Evolutionary conservation across 2,888 invertebrate species (phyloP), one percentile per base, ranked within the genome.

Genomic region (Chloromyia formosa): DNA sequence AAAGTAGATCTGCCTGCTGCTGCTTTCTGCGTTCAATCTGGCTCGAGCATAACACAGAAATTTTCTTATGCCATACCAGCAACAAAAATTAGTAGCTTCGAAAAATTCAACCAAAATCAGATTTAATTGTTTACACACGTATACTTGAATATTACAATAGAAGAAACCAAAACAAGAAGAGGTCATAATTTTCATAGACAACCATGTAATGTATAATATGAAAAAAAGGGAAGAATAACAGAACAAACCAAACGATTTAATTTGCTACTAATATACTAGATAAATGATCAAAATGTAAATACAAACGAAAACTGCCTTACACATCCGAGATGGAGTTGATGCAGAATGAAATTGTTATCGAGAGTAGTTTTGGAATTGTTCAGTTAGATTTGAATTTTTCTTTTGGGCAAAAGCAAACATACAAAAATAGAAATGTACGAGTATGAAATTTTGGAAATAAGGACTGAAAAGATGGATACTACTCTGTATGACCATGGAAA

Each of bases 281-380:
- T 61, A 61, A 14, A 61, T 23, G 7, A 22, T 58, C 7, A 23
- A 23, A 61, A 61, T 14, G 23, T 23, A 23, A 27, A 27, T 22
- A 18, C 18, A 5, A 71, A 71, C 35, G 10, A 56, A n/a, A 58
- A 72, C 35, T 72, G 60, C 72, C 60, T 72, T 58, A 58, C 42
- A 22, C 72, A 16, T 20, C 58, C 56, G 18, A 72, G 58, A 72
- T 23, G 42, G 40, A 58, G 60, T 60, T 58, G 18, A 72, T 42
- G 60, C 42, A 72, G 45, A 68, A 7, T n/a, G 56, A 42, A 35
- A 35, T 35, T 2, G 27, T 35, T 35, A 35, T 7, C 27, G 10
- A 35, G 27, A 35, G 27, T 35, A 35, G 27, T 35, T 35, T 35
- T 35, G 27, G 7, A 35, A 35, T 35, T 35, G 27, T 35, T 35